Evolutionary conservation across 2,888 invertebrate genomes (phyloP).

Genomic region (Epistrophella euchroma): DNA sequence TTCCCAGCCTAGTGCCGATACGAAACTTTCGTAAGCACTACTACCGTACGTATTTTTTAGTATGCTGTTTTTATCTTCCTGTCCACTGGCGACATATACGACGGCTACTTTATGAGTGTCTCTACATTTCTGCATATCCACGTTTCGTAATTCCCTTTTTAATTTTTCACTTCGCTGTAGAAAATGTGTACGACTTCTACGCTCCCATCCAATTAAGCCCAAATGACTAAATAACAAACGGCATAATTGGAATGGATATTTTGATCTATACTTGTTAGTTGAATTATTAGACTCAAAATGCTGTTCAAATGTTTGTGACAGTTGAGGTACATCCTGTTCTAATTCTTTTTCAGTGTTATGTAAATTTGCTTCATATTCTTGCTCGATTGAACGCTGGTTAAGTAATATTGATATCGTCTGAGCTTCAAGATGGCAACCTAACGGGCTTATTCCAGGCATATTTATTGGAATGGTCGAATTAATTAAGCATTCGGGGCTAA

Average conservation of each 20-base stretch:
- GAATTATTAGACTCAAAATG: slow-evolving; percentile 84
- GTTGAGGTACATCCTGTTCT: slow-evolving; percentile 66
- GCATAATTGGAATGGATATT: slow-evolving; percentile 92
- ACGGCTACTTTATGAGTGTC: slow-evolving; percentile 99
- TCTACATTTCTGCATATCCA: slow-evolving; percentile 95
- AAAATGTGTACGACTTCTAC: slow-evolving; percentile 92
- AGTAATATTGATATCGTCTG: slow-evolving; percentile 94
- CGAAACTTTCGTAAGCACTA: slow-evolving; percentile 94
- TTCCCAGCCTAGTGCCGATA: slow-evolving; percentile 88
- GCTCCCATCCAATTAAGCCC: slow-evolving; percentile 95
- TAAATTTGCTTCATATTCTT: slow-evolving; percentile 87
- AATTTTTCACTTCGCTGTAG: slow-evolving; percentile 94
- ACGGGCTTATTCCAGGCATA: slow-evolving; percentile 90
- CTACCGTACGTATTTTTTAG: slow-evolving; percentile 94
- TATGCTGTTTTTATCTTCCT: slow-evolving; percentile 98
- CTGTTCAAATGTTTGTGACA: slow-evolving; percentile 77
- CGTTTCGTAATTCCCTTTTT: slow-evolving; percentile 94
- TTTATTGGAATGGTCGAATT: slow-evolving; percentile 89
- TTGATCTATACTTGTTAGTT: slow-evolving; percentile 84
- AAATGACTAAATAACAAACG: slow-evolving; percentile 95
- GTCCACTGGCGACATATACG: slow-evolving; percentile 98
- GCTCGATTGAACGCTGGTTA: slow-evolving; percentile 93
- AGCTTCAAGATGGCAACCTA: slow-evolving; percentile 91
- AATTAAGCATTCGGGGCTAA: slow-evolving; percentile 94
- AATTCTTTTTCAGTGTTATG: slow-evolving; percentile 76